phyloP scores from a whole-genome alignment of 1,140 invertebrate genomes.

The Drosophila santomea region DNA sequence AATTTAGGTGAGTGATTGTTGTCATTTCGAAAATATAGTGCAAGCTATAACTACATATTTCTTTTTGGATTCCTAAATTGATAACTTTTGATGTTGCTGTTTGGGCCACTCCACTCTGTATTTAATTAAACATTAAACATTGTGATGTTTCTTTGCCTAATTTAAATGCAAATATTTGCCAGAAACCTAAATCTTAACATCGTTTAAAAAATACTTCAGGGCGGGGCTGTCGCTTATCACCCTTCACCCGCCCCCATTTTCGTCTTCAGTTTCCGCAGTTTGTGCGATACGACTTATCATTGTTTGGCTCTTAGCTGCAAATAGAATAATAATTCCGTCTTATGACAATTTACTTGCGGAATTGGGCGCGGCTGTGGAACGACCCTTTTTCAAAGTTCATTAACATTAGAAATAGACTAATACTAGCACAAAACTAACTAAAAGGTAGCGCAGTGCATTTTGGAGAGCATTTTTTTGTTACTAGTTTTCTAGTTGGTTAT shows the following conservation, averaged over 20 bases:
- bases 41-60: no score
- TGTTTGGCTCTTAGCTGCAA: conserved; percentile 12
- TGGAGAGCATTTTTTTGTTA: no score
- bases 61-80: no score
- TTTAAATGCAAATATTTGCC: not conserved
- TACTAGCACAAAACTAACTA: not conserved
- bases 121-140: not conserved
- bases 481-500: no score
- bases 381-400: conserved; percentile 30
- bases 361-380: conserved; percentile 25
- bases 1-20: conserved; percentile 16
- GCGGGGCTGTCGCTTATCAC: conserved; percentile 7
- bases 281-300: conserved; percentile 36
- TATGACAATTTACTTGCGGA: conserved; percentile 15
- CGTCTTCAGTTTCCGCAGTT: conserved; percentile 9
- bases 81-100: no score
- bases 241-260: conserved; percentile 1
- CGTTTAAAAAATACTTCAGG: not conserved
- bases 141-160: not conserved
- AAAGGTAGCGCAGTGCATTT: not conserved
- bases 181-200: not conserved
- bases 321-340: conserved; percentile 14
- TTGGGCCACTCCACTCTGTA: not conserved
- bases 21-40: not conserved
- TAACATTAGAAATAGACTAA: conserved; percentile 8